These are phyloP conservation scores for Malurus elegans DNA, from an alignment of 2,113 vertebrate species.

Conservation along the genomic window DNA sequence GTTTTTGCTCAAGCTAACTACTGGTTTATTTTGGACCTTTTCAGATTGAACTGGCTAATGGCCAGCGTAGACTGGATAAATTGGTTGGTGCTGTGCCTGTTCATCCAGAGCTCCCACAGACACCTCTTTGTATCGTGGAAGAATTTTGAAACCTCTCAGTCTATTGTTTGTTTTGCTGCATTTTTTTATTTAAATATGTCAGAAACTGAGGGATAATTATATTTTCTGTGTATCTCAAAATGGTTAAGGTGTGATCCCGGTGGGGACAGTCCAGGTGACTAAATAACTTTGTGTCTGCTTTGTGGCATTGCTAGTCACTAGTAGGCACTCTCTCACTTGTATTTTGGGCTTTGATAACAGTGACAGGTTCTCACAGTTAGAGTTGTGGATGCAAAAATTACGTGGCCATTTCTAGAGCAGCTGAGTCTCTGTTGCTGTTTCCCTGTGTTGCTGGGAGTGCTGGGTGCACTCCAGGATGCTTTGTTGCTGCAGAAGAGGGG, in stretches of 20 bases:
- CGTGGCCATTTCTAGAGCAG: not conserved
- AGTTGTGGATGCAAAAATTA: not conserved
- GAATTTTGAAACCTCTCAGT: not conserved
- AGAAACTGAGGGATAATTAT: not conserved
- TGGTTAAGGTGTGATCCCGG: not conserved
- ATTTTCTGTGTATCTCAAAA: not conserved
- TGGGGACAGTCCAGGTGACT: not conserved
- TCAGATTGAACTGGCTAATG: not conserved
- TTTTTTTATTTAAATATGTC: not conserved
- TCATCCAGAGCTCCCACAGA: not conserved
- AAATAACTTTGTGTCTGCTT: not conserved
- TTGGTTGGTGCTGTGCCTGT: not conserved
- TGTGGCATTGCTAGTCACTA: not conserved
- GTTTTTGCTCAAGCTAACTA: not conserved
- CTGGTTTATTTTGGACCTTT: constrained; percentile 3
- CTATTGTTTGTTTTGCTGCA: not conserved
- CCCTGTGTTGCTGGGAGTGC: not conserved
- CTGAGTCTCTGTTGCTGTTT: accelerated
- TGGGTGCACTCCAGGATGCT: not conserved
- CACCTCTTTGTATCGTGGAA: not conserved
- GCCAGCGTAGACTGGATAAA: not conserved
- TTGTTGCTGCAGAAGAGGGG: not conserved
- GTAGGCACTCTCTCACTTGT: not conserved
- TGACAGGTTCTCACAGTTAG: not conserved
- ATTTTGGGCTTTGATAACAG: not conserved